Percentiles rank a stretch among this genome's conserved stretches.
These are phyloP conservation scores for Cephus pulcher DNA, from an alignment of 2,888 invertebrate genomes.

Conservation along the genomic window DNA sequence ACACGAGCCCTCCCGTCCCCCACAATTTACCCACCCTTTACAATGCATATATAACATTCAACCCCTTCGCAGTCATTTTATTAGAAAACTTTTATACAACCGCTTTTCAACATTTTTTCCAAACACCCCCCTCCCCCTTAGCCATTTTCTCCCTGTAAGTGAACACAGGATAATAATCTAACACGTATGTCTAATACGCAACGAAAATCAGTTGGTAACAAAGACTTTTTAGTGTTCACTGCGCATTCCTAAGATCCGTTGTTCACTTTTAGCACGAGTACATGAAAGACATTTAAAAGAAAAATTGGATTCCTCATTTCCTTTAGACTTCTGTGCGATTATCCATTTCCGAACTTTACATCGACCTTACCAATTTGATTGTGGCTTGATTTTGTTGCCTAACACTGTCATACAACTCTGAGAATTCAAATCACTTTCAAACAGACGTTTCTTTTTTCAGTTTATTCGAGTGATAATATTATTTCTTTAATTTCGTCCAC, in stretches of 20 bases:
- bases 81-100: conserved; percentile 51
- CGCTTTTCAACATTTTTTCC: conserved; percentile 39
- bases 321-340: neutral
- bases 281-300: neutral
- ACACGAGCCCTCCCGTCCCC: conserved; percentile 34
- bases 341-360: conserved; percentile 2
- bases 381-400: conserved; percentile 64
- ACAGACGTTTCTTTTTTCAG: conserved; percentile 15
- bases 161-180: neutral
- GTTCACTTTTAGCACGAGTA: neutral
- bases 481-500: neutral
- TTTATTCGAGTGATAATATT: neutral
- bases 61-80: conserved; percentile 40
- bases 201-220: neutral
- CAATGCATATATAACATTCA: neutral
- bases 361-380: conserved; percentile 40
- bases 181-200: neutral
- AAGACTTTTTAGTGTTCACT: neutral
- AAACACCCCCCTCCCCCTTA: neutral
- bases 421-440: conserved; percentile 56
- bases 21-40: neutral
- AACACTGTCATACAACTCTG: conserved; percentile 63
- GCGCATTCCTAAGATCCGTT: neutral
- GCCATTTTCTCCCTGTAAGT: neutral
- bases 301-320: neutral